A percentile compares a stretch with the other conserved stretches of the same genome.
These are phyloP conservation scores for Catagonus wagneri DNA, from an alignment of 2,113 vertebrate species.

Conservation along the genomic window DNA sequence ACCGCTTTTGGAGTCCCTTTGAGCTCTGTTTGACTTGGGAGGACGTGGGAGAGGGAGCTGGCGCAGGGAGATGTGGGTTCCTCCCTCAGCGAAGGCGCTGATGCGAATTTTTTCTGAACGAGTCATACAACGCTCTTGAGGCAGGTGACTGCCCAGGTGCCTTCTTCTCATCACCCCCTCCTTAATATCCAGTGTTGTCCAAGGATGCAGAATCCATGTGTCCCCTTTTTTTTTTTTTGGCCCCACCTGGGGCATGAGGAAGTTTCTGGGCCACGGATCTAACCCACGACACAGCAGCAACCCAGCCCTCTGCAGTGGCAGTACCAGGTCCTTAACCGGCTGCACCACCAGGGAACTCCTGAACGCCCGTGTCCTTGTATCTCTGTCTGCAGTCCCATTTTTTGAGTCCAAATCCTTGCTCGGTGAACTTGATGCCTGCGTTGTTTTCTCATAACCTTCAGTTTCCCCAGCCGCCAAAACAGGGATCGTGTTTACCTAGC, in stretches of 20 bases:
- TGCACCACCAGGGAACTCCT: no score
- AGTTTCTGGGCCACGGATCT: no score
- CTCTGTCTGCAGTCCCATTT: not conserved
- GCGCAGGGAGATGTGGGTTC: no score
- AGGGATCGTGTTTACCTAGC: not conserved
- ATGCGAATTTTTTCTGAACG: not conserved
- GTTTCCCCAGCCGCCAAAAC: not conserved
- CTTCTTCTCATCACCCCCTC: not conserved
- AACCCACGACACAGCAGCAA: no score
- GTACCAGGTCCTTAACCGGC: no score
- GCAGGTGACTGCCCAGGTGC: not conserved
- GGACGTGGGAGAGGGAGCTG: not conserved
- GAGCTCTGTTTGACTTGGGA: not conserved
- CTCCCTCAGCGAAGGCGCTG: accelerated
- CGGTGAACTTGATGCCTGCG: not conserved
- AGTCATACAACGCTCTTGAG: accelerated
- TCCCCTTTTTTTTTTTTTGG: not conserved
- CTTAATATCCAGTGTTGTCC: accelerated
- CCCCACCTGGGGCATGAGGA: no score
- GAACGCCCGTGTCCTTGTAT: accelerated
- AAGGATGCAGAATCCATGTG: accelerated
- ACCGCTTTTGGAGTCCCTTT: no score
- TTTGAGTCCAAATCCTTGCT: not conserved
- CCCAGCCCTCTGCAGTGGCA: no score
- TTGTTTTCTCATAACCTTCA: not conserved